Evolutionary conservation across 2,797 vertebrate genomes (phyloP), one percentile per base, ranked within the genome.

Genomic region (Ctenosaura bakeri): DNA sequence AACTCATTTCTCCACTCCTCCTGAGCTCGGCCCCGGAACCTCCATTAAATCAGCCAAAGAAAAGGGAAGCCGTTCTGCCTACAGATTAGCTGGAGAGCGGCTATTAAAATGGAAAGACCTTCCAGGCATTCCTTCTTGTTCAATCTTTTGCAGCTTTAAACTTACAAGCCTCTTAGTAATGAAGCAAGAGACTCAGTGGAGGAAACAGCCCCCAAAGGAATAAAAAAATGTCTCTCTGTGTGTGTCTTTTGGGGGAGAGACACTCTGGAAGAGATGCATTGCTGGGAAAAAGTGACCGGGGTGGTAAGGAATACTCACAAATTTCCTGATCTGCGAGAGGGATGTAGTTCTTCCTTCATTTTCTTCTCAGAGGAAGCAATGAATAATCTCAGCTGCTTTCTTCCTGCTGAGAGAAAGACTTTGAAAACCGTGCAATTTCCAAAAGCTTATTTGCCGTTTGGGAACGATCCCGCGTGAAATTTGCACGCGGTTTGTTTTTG

Each of bases 161-260:
- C n/a, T 54, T 89, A 84, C 84, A 87, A 80, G 89, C n/a, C 42
- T 81, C 88, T 84, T 52, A 22, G 66, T 89, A 89, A 91, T 84
- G 89, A 92, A 82, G 52, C 59, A 32, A 84, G 85, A 77, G 81
- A 26, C 54, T 66, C 89, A 9, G 92, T 50, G 35, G 87, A 46
- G 79, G 77, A 66, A 74, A 54, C 3, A 2, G 18, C 74, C 73
- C 69, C 80, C 6, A 0, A 35, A 7, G 32, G 50, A 38, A 46
- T 46, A 24, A 56, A 29, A 20, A 14, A 6, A 22, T 62, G 20
- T 62, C 16, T 62, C n/a, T n/a, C n/a, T n/a, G 62, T 6, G 56
- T 62, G 59, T 62, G 59, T 62, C 20, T 62, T 62, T 6, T 6
- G 20, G 20, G 59, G 59, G 20, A 52, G 59, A 46, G 74, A 62